These are phyloP conservation scores for Seira musarum DNA, from an alignment of 2,888 invertebrate genomes.

Conservation along the genomic window DNA sequence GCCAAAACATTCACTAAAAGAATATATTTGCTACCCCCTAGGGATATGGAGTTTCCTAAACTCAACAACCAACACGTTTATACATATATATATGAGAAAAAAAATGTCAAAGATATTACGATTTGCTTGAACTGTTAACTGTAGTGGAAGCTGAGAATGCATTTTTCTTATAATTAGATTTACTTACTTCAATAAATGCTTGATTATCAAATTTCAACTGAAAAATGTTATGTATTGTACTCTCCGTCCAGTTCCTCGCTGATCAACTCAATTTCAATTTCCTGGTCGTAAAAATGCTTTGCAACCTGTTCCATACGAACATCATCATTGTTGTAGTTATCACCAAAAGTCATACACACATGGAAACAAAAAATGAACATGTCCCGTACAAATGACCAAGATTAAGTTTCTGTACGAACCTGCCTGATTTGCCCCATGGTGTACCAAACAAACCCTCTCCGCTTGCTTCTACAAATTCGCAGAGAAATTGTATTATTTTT, in stretches of 20 bases:
- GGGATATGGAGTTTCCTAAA: too few relatives aligned
- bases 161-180: background rate
- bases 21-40: too few relatives aligned
- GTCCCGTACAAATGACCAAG: background rate
- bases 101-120: too few relatives aligned
- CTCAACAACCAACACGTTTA: too few relatives aligned
- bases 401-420: constrained; percentile 73
- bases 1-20: too few relatives aligned
- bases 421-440: constrained; percentile 97
- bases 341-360: too few relatives aligned
- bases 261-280: constrained; percentile 91
- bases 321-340: too few relatives aligned
- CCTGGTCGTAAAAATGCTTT: constrained; percentile 94
- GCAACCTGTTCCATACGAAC: constrained; percentile 82
- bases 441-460: constrained; percentile 95
- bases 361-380: constrained; percentile 5
- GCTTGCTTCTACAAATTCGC: constrained; percentile 92
- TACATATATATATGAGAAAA: too few relatives aligned
- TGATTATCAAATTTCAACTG: constrained; percentile 95
- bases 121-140: too few relatives aligned
- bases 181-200: constrained; percentile 82
- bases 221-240: constrained; percentile 87
- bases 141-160: too few relatives aligned
- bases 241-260: constrained; percentile 90
- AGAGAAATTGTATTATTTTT: too few relatives aligned